Evolutionary conservation across 2,888 invertebrate genomes (phyloP), one percentile per base, ranked within the genome.

Genomic region (Griposia aprilina): DNA sequence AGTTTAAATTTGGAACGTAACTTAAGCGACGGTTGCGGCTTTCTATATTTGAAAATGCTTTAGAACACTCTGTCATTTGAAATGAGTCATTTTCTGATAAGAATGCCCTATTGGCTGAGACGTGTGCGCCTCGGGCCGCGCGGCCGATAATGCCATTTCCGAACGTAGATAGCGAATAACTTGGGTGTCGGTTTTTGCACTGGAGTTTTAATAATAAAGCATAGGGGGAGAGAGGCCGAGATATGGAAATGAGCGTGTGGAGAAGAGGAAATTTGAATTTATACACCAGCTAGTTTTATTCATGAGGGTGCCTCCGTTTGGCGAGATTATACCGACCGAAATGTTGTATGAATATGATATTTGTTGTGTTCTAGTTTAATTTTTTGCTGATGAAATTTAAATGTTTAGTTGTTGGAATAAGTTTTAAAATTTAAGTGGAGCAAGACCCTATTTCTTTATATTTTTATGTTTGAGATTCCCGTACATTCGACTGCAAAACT

Each of bases 1-100:
- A 89, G 92, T 90, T 83, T 80, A 89, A 84, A 90, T 90, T 94
- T 74, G 71, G 30, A 81, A 78, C 26, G 74, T 78, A 63, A 78
- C 76, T 60, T 70, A 59, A n/a, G 66, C 55, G 72, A 78, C 82
- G 11, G 74, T 93, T 95, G 91, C 63, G 91, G 83, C 94, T 90
- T 95, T 97, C 92, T 92, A 89, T 90, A 88, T 92, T 91, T 90
- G 92, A 90, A 89, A 90, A 86, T 91, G 92, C 92, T 96, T 95
- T 96, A 95, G 94, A 96, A 96, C 97, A 97, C 97, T 97, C 97
- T 97, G 97, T 97, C 97, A 97, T 97, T 97, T 97, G 97, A 97
- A 97, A 97, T 97, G 97, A 97, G 97, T 97, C 97, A 97, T 97
- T 97, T 97, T 97, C 97, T 97, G 97, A 97, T 97, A 97, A 97